Base-by-base conservation (phyloP, 2,113 vertebrate genomes). In the Lampris incognitus region DNA sequence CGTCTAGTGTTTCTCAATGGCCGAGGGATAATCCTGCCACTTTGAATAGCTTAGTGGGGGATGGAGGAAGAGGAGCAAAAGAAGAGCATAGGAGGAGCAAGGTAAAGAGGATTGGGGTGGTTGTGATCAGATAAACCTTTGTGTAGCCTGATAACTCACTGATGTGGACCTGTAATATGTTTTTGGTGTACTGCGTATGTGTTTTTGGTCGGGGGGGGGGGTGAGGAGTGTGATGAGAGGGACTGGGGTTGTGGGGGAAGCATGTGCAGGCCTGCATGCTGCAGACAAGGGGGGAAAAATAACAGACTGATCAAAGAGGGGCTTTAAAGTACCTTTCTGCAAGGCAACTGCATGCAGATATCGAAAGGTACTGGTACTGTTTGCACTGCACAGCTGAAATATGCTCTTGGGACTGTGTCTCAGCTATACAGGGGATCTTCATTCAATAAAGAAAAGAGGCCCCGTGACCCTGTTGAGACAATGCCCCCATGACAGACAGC, bases 1-100 rank as follows among this genome's bases (percentile, higher is more conserved):
- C 84, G 69, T 83, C 61, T 78, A 87, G 89, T 58, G 40, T 76
- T 85, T 92, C 86, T 92, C 88, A 87, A 85, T 91, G 90, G 78
- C 87, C 84, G 81, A 90, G 82, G 87, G 93, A 91, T 95, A 93
- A 95, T 95, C 93, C 93, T 63, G 73, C 87, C 80, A 79, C 88
- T 88, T 92, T 93, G 87, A 93, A 90, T 90, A 74, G 92, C 91
- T 93, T 91, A 84, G 84, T 87, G 81, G 80, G 89, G 88, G 84
- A 81, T 83, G 87, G 83, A 66, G 46, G 66, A 85, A 69, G 85
- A 81, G 72, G 55, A 75, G 69, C 76, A 63, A 83, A 24, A 82
- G 81, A 58, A 49, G 84, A 24, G 66, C 81, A 88, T 79, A 69
- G 83, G 87, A 79, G 55, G 66, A 69, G 70, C n/a, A 42, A 79